Evolutionary conservation across 1,140 invertebrate genomes (phyloP), one percentile per base, ranked within the genome.

Genomic region (Bombus picipes): DNA sequence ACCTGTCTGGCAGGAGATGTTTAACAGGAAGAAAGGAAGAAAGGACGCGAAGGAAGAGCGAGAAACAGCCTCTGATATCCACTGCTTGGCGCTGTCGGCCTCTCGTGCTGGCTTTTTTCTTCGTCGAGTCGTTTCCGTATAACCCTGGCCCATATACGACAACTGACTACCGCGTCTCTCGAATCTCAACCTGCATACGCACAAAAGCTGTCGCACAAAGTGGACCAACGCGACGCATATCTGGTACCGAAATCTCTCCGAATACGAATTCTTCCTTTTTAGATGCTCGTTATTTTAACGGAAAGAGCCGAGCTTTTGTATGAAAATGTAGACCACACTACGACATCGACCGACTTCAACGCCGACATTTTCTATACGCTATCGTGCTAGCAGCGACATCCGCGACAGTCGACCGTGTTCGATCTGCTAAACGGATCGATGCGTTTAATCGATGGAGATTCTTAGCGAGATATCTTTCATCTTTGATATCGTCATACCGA

Each of bases 261-360:
- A 79, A 89, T 86, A 85, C 81, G 66, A 78, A 86, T 53, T 81
- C 78, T 62, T 89, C 77, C 86, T 86, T 91, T 84, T 76, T 74
- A 82, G 80, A 81, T 83, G 77, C 90, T 93, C 92, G 90, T 93
- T 94, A 93, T 93, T 94, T 93, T 89, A 92, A 87, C 88, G 85
- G 87, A 85, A 90, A 90, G 86, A 86, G 83, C 41, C 53, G 75
- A 84, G 83, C 87, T 93, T 93, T 91, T 91, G 86, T 89, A 91
- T 85, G 87, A 91, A 92, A 92, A 90, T 92, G 81, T 80, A 86
- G 76, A 66, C 81, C 85, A 18, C 47, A 0, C 18, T 53, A 22
- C 76, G 75, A 28, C 71, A 39, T 71, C 47, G 13, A 18, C n/a
- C 65, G 15, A 32, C n/a, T 28, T 47, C 13, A 22, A 15, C 18